These are phyloP conservation scores for Gandaritis pyraliata DNA, from an alignment of 2,888 invertebrate species.

Conservation along the genomic window DNA sequence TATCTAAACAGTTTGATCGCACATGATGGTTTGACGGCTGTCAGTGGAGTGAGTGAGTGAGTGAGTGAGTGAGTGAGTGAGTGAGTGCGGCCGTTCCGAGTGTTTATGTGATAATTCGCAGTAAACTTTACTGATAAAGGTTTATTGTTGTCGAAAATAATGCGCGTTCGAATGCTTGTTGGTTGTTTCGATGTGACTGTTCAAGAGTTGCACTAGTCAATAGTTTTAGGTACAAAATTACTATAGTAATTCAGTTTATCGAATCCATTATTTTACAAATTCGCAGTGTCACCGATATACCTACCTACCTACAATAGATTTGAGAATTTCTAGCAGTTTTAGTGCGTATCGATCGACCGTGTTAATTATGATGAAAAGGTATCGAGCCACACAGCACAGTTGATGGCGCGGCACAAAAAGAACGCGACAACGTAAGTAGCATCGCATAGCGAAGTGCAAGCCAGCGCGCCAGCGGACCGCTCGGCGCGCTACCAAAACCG, in stretches of 20 bases:
- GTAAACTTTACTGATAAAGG: constrained; percentile 34
- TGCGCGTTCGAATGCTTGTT: constrained; percentile 28
- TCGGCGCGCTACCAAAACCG: constrained; percentile 70
- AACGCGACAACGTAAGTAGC: constrained; percentile 14
- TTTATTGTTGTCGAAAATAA: constrained; percentile 38
- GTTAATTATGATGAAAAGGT: constrained; percentile 25
- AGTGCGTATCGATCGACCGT: background rate
- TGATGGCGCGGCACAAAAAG: constrained; percentile 28
- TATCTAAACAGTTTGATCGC: constrained; percentile 17
- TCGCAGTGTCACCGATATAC: too few species aligned
- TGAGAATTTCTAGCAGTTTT: too few species aligned
- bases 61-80: constrained; percentile 13
- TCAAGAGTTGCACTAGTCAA: constrained; percentile 15
- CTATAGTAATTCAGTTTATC: background rate
- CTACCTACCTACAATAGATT: too few species aligned
- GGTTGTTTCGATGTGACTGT: constrained; percentile 24
- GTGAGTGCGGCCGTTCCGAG: constrained; percentile 15
- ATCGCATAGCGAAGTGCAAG: constrained; percentile 32
- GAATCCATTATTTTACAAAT: too few species aligned
- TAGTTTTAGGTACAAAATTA: background rate
- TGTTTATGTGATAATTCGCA: constrained; percentile 32
- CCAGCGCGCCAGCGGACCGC: constrained; percentile 60
- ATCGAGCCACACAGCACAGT: constrained; percentile 10
- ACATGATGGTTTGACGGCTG: background rate
- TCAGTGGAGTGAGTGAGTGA: constrained; percentile 22